Percentiles rank a stretch among this genome's conserved stretches.
phyloP scores from a whole-genome alignment of 2,888 invertebrate genomes.

The Coleophora flavipennella region DNA sequence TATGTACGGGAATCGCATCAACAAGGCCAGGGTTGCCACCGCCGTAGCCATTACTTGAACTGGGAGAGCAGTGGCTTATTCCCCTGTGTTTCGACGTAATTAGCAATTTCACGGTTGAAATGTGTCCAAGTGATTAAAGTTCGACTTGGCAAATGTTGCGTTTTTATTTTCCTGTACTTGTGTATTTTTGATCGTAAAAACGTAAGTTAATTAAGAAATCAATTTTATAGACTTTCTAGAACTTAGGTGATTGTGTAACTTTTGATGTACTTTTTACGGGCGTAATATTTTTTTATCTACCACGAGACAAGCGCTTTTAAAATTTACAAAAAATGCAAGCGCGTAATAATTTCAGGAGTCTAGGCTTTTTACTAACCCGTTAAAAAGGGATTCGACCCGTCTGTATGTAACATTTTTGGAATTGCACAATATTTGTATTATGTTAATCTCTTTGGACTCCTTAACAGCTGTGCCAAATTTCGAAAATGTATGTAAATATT shows the following conservation, averaged over 20 bases:
- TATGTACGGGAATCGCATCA: conserved; percentile 27
- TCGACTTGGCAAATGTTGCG: conserved; percentile 17
- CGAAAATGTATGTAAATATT: no score
- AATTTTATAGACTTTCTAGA: background rate
- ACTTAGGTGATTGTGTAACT: background rate
- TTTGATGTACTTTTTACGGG: no score
- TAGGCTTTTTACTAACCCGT: no score
- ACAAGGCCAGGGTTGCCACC: conserved; percentile 34
- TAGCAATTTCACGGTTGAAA: conserved; percentile 28
- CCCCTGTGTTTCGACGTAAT: conserved; percentile 11
- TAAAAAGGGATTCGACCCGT: no score
- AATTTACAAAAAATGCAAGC: no score
- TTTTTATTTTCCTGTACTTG: conserved; percentile 20
- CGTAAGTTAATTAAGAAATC: background rate
- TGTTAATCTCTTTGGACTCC: no score
- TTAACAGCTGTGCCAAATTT: no score
- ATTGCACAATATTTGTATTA: no score
- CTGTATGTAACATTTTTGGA: no score
- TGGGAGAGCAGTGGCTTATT: conserved; percentile 17
- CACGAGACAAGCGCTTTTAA: no score
- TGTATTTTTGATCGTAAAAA: background rate
- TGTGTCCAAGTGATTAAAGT: conserved; percentile 23
- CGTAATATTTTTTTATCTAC: no score
- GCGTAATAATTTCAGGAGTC: no score
- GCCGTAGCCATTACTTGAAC: conserved; percentile 35